Evolutionary conservation across 1,140 invertebrate species (phyloP), one percentile per base, ranked within the genome.

Genomic region (Chironomus striatipennis): DNA sequence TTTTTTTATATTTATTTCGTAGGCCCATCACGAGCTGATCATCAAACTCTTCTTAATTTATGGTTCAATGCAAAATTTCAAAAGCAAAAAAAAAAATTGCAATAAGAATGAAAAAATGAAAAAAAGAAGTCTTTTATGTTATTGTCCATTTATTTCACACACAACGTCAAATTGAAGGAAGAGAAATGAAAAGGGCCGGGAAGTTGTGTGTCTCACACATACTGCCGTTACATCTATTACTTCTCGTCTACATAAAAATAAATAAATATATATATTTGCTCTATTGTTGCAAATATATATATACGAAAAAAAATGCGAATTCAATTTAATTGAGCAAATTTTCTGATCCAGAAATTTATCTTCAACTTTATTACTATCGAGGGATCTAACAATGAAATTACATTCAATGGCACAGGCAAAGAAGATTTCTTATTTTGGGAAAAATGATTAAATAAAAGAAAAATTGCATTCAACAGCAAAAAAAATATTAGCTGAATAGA

Each of bases 361-460:
- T 34, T 34, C 24, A 34, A 34, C 15, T 47, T 57, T 57, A 57
- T 57, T 57, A 57, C 47, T 15, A 57, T 57, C 47, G 47, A 57
- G 47, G 47, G 47, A 57, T 57, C 47, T 57, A 57, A 57, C 47
- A 57, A 57, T 57, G 47, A 57, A 57, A 57, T 12, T 57, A 57
- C 47, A n/a, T 57, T 57, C 47, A 57, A 57, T 57, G 47, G 47
- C 47, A 57, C 2, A 57, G 0, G n/a, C 47, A 1, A 15, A 10
- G 12, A 57, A 57, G 47, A 34, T 34, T 34, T 34, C 24, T 34
- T 34, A 2, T 34, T 34, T 34, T 34, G 24, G 24, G 24, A 34
- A 34, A 34, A 34, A 34, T 34, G 24, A 34, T 34, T 34, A 34
- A 34, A 34, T 34, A 34, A 57, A n/a, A 15, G 43, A 47, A 47